These are phyloP conservation scores for Drosophila birchii DNA, from an alignment of 2,888 invertebrate genomes.

Conservation along the genomic window DNA sequence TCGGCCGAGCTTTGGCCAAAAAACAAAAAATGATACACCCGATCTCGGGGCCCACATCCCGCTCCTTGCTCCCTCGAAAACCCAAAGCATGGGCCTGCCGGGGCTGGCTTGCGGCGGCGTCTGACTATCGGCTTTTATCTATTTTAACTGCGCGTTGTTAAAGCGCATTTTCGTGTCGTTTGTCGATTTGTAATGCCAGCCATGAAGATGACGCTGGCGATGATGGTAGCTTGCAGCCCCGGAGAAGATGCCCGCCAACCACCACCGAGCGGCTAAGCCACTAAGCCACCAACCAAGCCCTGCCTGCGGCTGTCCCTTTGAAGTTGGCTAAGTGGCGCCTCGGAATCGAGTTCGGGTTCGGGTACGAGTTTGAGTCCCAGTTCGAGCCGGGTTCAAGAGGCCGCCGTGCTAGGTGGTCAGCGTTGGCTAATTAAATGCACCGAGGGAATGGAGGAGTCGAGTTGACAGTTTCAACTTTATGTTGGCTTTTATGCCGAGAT, in stretches of 20 bases:
- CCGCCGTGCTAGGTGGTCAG: slow-evolving; percentile 71
- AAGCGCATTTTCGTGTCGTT: slow-evolving; percentile 84
- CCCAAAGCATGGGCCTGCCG: slow-evolving; percentile 1
- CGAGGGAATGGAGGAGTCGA: slow-evolving; percentile 42
- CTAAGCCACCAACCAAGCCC: slow-evolving; percentile 36
- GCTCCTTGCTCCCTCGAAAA: slow-evolving; percentile 1
- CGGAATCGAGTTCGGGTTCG: slow-evolving; percentile 50
- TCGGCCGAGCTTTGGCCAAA: slow-evolving; percentile 24
- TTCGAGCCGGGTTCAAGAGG: slow-evolving; percentile 70
- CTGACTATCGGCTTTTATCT: slow-evolving; percentile 79
- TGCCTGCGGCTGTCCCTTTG: slow-evolving; percentile 61
- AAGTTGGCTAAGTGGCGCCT: slow-evolving; percentile 82
- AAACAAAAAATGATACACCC: slow-evolving; percentile 32
- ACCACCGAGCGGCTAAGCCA: slow-evolving; percentile 31
- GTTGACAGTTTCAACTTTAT: slow-evolving; percentile 66
- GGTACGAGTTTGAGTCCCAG: background rate
- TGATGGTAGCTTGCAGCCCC: slow-evolving; percentile 57
- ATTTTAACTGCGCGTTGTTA: slow-evolving; percentile 82
- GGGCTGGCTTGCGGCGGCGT: slow-evolving; percentile 57
- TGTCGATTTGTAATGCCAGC: slow-evolving; percentile 80
- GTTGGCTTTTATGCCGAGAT: slow-evolving; percentile 54
- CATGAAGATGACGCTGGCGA: slow-evolving; percentile 48
- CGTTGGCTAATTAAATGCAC: slow-evolving; percentile 74
- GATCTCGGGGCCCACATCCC: background rate
- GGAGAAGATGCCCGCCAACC: slow-evolving; percentile 43